Percentiles rank a stretch among this genome's conserved stretches.
phyloP scores from a whole-genome alignment of 2,888 invertebrate species.

The Watsonalla cultraria region DNA sequence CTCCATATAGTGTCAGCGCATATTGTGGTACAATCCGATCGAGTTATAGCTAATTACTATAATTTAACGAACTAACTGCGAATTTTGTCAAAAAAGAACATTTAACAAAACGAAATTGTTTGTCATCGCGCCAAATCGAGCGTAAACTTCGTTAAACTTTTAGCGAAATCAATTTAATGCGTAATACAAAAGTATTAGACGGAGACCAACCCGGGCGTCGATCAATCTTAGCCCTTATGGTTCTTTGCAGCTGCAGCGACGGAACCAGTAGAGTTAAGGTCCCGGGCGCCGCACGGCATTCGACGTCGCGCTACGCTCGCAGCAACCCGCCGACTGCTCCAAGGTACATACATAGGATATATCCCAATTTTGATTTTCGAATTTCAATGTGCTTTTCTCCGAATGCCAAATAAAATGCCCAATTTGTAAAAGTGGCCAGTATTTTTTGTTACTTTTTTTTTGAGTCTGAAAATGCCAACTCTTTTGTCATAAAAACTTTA shows the following conservation, averaged over 20 bases:
- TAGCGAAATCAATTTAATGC: constrained; percentile 33
- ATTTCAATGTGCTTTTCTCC: background rate
- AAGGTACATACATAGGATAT: constrained; percentile 26
- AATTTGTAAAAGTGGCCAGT: background rate
- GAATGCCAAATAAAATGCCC: background rate
- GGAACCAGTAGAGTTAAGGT: constrained; percentile 22
- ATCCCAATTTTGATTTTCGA: background rate
- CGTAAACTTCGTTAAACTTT: constrained; percentile 25
- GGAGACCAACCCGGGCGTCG: constrained; percentile 24
- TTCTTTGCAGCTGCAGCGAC: constrained; percentile 53
- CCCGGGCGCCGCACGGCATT: constrained; percentile 56
- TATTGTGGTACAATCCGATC: background rate
- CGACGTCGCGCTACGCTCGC: constrained; percentile 42
- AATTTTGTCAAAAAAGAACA: background rate
- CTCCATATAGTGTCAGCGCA: too few relatives aligned
- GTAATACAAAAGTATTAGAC: constrained; percentile 35
- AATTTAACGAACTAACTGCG: background rate
- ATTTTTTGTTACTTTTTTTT: background rate
- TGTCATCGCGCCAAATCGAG: constrained; percentile 8
- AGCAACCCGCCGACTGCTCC: constrained; percentile 36
- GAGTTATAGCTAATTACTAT: background rate
- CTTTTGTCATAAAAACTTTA: background rate
- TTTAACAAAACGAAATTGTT: too few relatives aligned
- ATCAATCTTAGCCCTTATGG: constrained; percentile 46
- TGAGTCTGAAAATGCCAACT: background rate